Conservation (phyloP, 1,140 invertebrate species). For the Drosophila melanica region DNA sequence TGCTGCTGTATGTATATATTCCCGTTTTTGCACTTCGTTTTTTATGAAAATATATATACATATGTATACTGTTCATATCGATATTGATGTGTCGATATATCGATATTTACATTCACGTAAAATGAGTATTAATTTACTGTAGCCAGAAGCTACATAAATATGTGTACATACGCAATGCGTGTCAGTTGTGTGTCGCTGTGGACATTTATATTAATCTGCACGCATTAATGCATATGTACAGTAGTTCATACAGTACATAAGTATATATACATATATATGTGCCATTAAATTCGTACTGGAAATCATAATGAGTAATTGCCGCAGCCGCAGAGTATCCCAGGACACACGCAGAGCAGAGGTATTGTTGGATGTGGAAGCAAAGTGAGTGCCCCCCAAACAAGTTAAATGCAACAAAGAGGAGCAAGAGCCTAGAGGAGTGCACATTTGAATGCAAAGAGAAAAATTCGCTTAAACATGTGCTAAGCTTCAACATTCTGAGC, state of each 20-base stretch:
- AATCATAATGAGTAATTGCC: background rate
- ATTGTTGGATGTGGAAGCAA: conserved; percentile 37
- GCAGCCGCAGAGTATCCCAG: background rate
- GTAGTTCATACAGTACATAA: background rate
- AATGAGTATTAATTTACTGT: background rate
- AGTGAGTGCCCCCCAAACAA: conserved; percentile 8
- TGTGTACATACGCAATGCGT: background rate
- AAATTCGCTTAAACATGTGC: conserved; percentile 21
- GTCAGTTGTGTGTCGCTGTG: background rate
- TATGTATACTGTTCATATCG: background rate
- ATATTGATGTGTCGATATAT: conserved; percentile 3
- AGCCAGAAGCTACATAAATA: background rate
- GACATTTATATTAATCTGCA: background rate
- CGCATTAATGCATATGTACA: background rate
- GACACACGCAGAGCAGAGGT: background rate
- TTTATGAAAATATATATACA: background rate
- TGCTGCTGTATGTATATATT: conserved; percentile 2
- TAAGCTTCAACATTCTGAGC: conserved; percentile 30
- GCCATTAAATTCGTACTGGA: background rate
- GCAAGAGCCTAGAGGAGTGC: conserved; percentile 35
- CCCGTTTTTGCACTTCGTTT: background rate
- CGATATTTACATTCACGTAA: background rate
- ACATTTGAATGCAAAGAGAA: background rate
- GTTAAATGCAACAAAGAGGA: conserved; percentile 19
- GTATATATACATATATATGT: background rate